Evolutionary conservation across 2,888 invertebrate genomes (phyloP), one percentile per base, ranked within the genome.

Genomic region (Chymomyza caudatula): DNA sequence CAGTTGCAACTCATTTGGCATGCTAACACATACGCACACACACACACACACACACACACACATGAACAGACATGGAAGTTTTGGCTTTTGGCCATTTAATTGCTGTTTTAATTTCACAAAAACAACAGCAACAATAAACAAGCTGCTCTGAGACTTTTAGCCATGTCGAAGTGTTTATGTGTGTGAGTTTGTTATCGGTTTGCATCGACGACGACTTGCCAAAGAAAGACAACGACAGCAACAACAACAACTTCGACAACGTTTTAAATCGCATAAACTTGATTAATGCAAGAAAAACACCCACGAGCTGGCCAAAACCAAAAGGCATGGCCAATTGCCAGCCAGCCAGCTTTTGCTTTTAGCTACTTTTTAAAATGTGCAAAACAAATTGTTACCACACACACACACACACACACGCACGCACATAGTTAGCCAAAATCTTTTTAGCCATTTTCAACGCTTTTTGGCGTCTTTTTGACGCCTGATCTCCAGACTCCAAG

Each of bases 1-100:
- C 86, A 83, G 84, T 85, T 85, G 80, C 83, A 82, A 85, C 86
- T 82, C 78, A 82, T 84, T 85, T 86, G 79, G 77, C 78, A 85
- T 79, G 86, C 81, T 76, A 76, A 73, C 64, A 60, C 47, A 17
- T 63, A 37, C 37, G 11, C 37, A 37, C 11, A 37, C 37, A 15
- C 53, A 79, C 77, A 73, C 64, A 60, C 52, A 19, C 63, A 15
- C 44, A 44, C 1, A 44, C 19, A 47, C 17, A 17, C 54, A 29
- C 51, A 51, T 23, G 44, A 11, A 51, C 42, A n/a, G 53, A 44
- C 13, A 17, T 1, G 19, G 60, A 22, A 44, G 67, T 71, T 67
- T 85, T 85, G 80, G 73, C 83, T 85, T 81, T 85, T 77, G 83
- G 80, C 78, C 80, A 83, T 83, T 85, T 81, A 77, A 83, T 83